Conservation (phyloP, 2,113 vertebrate species). For the Anolis carolinensis region DNA sequence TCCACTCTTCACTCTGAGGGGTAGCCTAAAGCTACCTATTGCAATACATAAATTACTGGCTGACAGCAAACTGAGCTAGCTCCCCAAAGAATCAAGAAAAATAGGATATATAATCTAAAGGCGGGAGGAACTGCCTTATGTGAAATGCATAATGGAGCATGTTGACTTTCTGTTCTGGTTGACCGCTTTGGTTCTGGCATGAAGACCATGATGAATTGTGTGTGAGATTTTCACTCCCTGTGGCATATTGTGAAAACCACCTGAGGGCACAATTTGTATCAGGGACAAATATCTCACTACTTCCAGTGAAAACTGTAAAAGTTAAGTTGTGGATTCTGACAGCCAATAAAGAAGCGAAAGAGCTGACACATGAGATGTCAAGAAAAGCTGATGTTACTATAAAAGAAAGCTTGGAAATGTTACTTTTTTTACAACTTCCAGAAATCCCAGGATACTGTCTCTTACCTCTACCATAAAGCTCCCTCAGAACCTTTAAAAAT, state of each 20-base stretch:
- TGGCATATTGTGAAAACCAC: neutral
- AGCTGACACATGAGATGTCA: neutral
- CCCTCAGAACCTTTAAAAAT: too few species aligned
- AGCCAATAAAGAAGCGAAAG: neutral
- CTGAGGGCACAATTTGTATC: neutral
- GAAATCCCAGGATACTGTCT: too few species aligned
- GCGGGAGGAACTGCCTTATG: neutral
- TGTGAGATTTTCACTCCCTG: neutral
- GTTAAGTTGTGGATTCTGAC: neutral
- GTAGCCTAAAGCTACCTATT: slow-evolving; percentile 12
- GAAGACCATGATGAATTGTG: neutral
- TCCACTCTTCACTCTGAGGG: neutral
- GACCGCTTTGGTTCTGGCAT: neutral
- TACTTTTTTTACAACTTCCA: neutral
- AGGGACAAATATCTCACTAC: neutral
- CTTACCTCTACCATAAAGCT: too few species aligned
- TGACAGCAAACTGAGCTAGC: slow-evolving; percentile 20
- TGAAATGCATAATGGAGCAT: slow-evolving; percentile 22
- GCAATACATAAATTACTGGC: slow-evolving; percentile 33
- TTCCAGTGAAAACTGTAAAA: neutral
- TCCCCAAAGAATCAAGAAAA: slow-evolving; percentile 26
- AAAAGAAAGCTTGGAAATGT: neutral
- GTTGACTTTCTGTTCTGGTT: slow-evolving; percentile 13
- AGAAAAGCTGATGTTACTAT: neutral
- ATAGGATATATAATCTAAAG: slow-evolving; percentile 1